phyloP scores from a whole-genome alignment of 2,797 vertebrate genomes.

The Gallinago stenura region DNA sequence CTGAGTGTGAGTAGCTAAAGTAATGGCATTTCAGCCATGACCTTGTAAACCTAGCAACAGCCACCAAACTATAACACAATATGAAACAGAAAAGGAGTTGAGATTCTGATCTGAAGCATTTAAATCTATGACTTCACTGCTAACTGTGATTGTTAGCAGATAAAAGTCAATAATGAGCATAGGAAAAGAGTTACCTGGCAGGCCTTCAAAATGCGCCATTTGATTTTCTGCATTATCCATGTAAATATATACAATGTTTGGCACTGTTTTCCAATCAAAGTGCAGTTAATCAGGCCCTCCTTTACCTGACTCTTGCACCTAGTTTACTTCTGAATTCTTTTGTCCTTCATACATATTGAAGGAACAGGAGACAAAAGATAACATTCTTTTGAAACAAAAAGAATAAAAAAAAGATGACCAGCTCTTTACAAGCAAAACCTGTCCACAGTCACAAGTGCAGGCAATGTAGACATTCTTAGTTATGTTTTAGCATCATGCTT shows the following conservation, averaged over 20 bases:
- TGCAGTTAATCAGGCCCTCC: not conserved
- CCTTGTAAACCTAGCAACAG: not conserved
- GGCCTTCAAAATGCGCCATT: not conserved
- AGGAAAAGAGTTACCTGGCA: not conserved
- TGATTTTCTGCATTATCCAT: not conserved
- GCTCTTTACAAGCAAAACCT: not conserved
- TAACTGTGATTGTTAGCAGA: not conserved
- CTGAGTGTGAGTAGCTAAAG: not conserved
- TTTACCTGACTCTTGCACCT: not conserved
- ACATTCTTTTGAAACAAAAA: rapidly evolving
- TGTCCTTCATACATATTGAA: not conserved
- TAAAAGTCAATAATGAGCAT: not conserved
- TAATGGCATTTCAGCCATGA: not conserved
- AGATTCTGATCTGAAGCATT: not conserved
- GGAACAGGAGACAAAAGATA: not conserved
- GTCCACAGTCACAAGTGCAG: not conserved
- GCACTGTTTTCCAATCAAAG: not conserved
- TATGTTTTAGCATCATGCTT: not conserved
- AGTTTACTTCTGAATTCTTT: not conserved
- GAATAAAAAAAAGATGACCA: not conserved
- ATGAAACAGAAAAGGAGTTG: not conserved
- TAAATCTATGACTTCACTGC: not conserved
- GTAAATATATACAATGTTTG: not conserved
- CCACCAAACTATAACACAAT: not conserved
- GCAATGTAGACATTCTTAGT: not conserved